Percentiles rank a stretch among this genome's conserved stretches.
Evolutionary conservation across 2,113 vertebrate species (phyloP).

Genomic region (Petrocephalus microphthalmus): DNA sequence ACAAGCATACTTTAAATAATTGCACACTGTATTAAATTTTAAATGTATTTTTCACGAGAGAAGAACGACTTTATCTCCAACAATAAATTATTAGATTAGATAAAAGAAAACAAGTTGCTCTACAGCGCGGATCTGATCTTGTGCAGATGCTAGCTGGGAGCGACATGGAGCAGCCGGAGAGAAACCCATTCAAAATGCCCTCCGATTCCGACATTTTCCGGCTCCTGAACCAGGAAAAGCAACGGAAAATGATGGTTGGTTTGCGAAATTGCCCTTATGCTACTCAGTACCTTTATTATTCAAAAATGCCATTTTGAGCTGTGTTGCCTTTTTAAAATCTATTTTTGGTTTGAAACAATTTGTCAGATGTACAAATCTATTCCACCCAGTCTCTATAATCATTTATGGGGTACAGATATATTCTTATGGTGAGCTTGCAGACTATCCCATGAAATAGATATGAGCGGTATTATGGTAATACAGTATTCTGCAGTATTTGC

Average conservation of each 20-base stretch:
- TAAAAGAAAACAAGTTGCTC: neutral
- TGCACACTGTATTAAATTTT: neutral
- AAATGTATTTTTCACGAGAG: neutral
- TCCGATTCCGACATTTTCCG: constrained; percentile 52
- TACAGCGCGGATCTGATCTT: neutral
- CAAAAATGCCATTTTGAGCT: neutral
- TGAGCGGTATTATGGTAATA: too few relatives aligned
- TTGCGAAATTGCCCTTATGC: neutral
- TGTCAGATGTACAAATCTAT: neutral
- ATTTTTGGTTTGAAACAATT: neutral
- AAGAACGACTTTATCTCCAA: neutral
- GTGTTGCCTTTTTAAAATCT: neutral
- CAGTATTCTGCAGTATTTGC: too few relatives aligned
- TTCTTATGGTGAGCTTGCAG: neutral
- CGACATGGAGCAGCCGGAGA: neutral
- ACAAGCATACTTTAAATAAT: neutral
- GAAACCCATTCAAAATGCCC: constrained; percentile 56
- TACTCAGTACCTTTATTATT: neutral
- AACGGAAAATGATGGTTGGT: constrained; percentile 49
- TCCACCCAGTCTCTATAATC: neutral
- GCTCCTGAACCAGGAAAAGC: constrained; percentile 51
- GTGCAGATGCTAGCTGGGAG: neutral
- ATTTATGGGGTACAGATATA: neutral
- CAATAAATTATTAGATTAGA: neutral
- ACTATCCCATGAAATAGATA: neutral